Base-by-base conservation (phyloP, 2,797 vertebrate genomes). In the Pangasius djambal region DNA sequence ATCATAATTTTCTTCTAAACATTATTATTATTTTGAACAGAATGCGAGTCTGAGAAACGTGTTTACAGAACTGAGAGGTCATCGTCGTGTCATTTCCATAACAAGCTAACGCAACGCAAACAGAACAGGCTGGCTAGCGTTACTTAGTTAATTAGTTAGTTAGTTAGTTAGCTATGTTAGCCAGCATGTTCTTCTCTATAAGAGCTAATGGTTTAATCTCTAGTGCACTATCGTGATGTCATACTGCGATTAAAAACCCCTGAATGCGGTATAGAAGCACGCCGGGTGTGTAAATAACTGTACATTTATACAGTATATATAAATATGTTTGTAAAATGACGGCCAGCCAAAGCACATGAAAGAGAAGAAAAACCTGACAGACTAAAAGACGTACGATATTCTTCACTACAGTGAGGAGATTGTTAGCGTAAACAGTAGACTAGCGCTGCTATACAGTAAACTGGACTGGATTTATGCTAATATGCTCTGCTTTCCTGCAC, bases 401-500 rank as follows among this genome's bases (percentile, higher is more conserved):
- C 40, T 10, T 48, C 37, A 13, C 18, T 31, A 48, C 59, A 25
- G 20, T 34, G 16, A 22, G 15, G 3, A 63, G 59, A 44, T 34
- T 34, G 31, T 81, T 82, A 40, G 28, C 31, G 18, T 59, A 1
- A 82, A 40, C 31, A 61, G 34, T 50, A 67, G 40, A n/a, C n/a
- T 67, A 50, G 40, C 40, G 7, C 40, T 50, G 55, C 55, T 59
- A 1, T 25, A 59, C 34, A 59, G 8, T 22, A 22, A 59, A 12
- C 52, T 37, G 31, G 3, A 61, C 59, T 85, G 63, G 88, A 88
- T 86, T 84, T 89, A 50, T 78, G 77, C 81, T 89, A 75, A 86
- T 65, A 55, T 72, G 65, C 10, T 28, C 63, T 0, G 34, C 3
- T 55, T 34, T 37, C n/a, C 52, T 37, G 31, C 52, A 59, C 57